Evolutionary conservation across 2,888 invertebrate species (phyloP).

Genomic region (Agrotis segetum): DNA sequence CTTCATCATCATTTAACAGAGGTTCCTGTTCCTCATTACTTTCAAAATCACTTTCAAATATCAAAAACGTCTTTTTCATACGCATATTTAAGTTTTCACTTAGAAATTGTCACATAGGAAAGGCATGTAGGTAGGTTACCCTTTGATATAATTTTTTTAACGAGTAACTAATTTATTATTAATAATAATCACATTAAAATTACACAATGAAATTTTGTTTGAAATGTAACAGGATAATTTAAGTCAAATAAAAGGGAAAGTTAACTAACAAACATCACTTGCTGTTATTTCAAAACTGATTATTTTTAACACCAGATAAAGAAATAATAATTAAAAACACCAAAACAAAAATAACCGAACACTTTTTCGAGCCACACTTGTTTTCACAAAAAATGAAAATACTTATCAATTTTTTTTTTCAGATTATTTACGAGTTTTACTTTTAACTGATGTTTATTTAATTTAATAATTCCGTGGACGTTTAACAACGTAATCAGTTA

Average conservation of each 20-base stretch:
- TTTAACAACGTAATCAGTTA: conserved; percentile 57
- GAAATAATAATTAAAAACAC: not conserved
- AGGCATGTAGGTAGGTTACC: not conserved
- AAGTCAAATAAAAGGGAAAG: not conserved
- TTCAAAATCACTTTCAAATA: conserved; percentile 76
- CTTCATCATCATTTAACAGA: conserved; percentile 71
- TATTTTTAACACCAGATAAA: not conserved
- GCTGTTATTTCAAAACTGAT: not conserved
- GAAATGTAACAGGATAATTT: conserved; percentile 4
- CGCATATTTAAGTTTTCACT: conserved; percentile 74
- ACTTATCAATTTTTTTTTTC: not conserved
- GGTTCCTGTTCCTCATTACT: conserved; percentile 74
- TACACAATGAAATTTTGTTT: not conserved
- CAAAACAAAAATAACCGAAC: not conserved
- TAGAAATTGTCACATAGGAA: not conserved
- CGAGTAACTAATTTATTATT: not conserved
- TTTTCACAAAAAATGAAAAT: conserved; percentile 2
- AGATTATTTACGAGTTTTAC: not conserved
- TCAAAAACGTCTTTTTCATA: conserved; percentile 81
- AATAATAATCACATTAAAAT: not conserved
- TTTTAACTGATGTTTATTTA: conserved; percentile 1
- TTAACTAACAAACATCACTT: not conserved
- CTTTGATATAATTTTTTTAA: not conserved
- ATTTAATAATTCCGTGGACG: conserved; percentile 38
- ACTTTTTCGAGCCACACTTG: not conserved